Conservation (phyloP, 1,140 invertebrate genomes). For the Ceratosolen solmsi region DNA sequence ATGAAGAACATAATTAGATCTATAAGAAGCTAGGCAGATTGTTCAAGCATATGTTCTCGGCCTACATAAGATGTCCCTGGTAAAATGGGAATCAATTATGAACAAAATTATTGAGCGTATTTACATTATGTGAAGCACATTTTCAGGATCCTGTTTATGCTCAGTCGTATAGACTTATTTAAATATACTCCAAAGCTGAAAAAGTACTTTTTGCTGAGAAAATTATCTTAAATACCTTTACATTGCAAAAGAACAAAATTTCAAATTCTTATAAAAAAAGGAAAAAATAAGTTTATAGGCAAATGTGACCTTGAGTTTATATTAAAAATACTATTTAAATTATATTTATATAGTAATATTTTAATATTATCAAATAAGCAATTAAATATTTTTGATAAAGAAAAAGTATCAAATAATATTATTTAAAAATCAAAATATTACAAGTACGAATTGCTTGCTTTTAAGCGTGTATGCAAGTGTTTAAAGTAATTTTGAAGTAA, state of each 20-base stretch:
- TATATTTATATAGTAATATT: no score
- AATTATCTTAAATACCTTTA: constrained; percentile 41
- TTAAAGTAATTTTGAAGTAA: constrained; percentile 30
- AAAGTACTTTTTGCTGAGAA: constrained; percentile 21
- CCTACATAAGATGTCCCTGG: constrained; percentile 51
- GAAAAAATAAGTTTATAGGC: no score
- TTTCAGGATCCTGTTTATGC: constrained; percentile 58
- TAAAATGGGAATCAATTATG: constrained; percentile 47
- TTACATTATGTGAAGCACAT: constrained; percentile 50
- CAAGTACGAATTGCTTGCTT: background rate
- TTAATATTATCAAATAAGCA: background rate
- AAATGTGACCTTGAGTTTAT: no score
- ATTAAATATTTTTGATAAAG: background rate
- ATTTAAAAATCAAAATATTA: background rate
- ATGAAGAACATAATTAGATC: constrained; percentile 40
- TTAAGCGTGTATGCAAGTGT: constrained; percentile 14
- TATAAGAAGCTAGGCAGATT: constrained; percentile 32
- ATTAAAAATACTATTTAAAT: background rate
- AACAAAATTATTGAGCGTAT: constrained; percentile 44
- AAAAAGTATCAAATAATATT: background rate
- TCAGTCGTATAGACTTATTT: constrained; percentile 57
- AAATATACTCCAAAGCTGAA: constrained; percentile 17
- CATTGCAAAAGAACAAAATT: background rate
- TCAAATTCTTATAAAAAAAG: no score
- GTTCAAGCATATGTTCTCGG: constrained; percentile 25